phyloP scores from a whole-genome alignment of 1,140 invertebrate species.

The Zaprionus gabonicus region DNA sequence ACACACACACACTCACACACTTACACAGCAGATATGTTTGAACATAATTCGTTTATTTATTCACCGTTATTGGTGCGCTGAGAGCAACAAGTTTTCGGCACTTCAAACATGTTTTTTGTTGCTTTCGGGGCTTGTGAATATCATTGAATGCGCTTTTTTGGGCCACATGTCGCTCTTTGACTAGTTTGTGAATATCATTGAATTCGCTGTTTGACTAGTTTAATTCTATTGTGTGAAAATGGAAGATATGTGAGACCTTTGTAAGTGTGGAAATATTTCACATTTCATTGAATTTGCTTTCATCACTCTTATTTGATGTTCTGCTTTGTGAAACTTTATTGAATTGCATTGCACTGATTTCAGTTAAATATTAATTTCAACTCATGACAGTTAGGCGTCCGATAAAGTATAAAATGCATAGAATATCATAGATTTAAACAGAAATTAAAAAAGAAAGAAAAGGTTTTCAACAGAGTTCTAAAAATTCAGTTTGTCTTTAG shows the following conservation, averaged over 20 bases:
- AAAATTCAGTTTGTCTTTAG: too few species aligned
- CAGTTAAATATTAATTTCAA: too few species aligned
- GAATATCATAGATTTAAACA: too few species aligned
- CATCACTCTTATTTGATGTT: not conserved
- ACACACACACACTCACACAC: too few species aligned
- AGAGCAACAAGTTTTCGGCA: slow-evolving; percentile 11
- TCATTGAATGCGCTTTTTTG: not conserved
- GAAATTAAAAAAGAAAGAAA: too few species aligned
- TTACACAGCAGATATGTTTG: too few species aligned
- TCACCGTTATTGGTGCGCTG: not conserved
- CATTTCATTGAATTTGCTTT: not conserved
- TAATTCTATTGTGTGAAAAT: not conserved
- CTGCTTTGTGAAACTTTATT: not conserved
- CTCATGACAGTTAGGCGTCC: too few species aligned
- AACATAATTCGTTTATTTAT: too few species aligned
- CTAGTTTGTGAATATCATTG: not conserved
- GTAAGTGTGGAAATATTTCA: not conserved
- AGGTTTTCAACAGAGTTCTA: too few species aligned
- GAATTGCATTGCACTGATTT: too few species aligned
- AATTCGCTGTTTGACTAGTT: not conserved
- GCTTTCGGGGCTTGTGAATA: not conserved
- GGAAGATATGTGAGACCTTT: not conserved
- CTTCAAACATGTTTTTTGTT: not conserved
- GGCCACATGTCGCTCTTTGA: not conserved
- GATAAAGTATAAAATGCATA: too few species aligned